These are phyloP conservation scores for Piaya cayana DNA, from an alignment of 2,113 vertebrate species.

Conservation along the genomic window DNA sequence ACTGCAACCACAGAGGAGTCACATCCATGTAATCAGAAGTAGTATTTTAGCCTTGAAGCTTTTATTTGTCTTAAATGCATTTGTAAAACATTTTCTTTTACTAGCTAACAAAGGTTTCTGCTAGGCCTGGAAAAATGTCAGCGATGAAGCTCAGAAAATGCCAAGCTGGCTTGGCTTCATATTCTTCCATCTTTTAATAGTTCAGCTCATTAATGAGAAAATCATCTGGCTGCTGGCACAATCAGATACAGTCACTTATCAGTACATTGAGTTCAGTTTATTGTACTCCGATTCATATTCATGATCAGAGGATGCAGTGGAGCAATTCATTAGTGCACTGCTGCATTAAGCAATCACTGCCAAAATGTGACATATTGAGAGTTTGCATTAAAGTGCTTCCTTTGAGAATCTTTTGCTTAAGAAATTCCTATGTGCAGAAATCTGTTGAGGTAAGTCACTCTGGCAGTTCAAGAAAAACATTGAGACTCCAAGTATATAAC, in stretches of 20 bases:
- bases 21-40: background rate
- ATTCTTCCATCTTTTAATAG: constrained; percentile 26
- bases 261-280: constrained; percentile 61
- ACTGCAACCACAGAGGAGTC: background rate
- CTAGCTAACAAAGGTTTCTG: background rate
- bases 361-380: constrained; percentile 41
- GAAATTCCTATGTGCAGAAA: background rate
- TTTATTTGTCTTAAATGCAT: background rate
- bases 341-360: constrained; percentile 53
- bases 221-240: constrained; percentile 40
- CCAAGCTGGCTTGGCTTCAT: background rate
- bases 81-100: background rate
- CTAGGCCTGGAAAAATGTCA: background rate
- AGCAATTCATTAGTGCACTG: constrained; percentile 51
- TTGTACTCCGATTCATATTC: constrained; percentile 54
- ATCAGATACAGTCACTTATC: constrained; percentile 51
- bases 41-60: background rate
- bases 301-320: constrained; percentile 48
- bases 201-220: constrained; percentile 51
- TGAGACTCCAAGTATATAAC: background rate
- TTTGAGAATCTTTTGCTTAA: constrained; percentile 20
- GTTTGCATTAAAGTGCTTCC: constrained; percentile 14
- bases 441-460: constrained; percentile 12
- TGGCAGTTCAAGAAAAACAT: background rate
- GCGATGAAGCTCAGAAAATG: background rate